Conservation (phyloP, 2,113 vertebrate species). For the Tautogolabrus adspersus region DNA sequence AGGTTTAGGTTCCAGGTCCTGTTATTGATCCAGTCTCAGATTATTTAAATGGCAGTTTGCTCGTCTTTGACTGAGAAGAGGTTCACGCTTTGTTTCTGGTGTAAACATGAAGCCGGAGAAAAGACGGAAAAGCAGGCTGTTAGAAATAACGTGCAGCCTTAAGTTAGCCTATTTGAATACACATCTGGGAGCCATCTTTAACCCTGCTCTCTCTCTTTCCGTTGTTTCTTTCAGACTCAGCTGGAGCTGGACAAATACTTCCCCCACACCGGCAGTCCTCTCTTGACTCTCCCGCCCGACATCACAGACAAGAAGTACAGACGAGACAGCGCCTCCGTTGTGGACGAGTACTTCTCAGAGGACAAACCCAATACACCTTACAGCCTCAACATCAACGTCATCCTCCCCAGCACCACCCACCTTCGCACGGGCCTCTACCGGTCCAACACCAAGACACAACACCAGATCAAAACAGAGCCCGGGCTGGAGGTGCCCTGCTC, state of each 20-base stretch:
- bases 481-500: constrained; percentile 82
- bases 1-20: too few species aligned
- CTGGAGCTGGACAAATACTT: constrained; percentile 92
- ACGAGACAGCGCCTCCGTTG: constrained; percentile 90
- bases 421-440: constrained; percentile 91
- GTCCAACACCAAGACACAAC: constrained; percentile 72
- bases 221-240: constrained; percentile 70
- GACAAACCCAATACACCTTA: constrained; percentile 86
- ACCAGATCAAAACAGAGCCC: constrained; percentile 89
- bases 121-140: too few species aligned
- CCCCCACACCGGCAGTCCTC: constrained; percentile 58
- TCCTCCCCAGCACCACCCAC: constrained; percentile 90
- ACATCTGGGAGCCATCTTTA: neutral
- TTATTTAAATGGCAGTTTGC: too few species aligned
- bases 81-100: too few species aligned
- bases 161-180: too few species aligned
- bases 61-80: too few species aligned
- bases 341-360: constrained; percentile 91
- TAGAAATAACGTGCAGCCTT: too few species aligned
- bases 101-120: too few species aligned
- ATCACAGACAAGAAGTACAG: constrained; percentile 88
- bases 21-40: too few species aligned
- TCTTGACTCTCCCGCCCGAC: constrained; percentile 31
- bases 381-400: constrained; percentile 94
- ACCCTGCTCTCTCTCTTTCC: neutral